phyloP scores from a whole-genome alignment of 37 sponge, comb jelly and placozoan species.

The Cliona cf. orientalis region DNA sequence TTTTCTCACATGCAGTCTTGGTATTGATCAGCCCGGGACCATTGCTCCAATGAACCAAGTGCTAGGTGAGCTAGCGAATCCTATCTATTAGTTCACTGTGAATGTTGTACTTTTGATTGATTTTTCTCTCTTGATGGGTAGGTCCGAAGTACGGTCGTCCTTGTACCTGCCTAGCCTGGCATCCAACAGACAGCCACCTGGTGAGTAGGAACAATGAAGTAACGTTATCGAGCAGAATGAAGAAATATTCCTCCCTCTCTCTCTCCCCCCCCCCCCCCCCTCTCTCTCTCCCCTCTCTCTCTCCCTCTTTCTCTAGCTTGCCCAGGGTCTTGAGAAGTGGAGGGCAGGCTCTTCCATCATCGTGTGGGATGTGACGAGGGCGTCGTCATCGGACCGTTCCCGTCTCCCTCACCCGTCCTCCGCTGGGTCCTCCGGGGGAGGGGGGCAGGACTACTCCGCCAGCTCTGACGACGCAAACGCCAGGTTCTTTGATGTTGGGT shows the following conservation, averaged over 20 bases:
- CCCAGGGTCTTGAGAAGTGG: slow-evolving; percentile 52
- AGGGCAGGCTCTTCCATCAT: slow-evolving; percentile 56
- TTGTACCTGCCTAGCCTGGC: slow-evolving; percentile 68
- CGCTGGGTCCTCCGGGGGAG: background rate
- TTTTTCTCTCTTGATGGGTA: background rate
- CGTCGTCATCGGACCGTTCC: too few relatives aligned
- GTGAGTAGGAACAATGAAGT: slow-evolving; percentile 8
- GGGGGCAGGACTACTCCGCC: background rate
- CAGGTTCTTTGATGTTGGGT: slow-evolving; percentile 53
- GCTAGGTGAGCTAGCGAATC: slow-evolving; percentile 4
- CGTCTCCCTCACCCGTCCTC: background rate
- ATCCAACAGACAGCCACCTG: slow-evolving; percentile 38
- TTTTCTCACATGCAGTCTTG: slow-evolving; percentile 14
- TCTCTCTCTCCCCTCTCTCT: slow-evolving; percentile 9
- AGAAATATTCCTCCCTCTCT: background rate
- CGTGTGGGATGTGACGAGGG: slow-evolving; percentile 59
- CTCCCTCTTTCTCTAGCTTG: slow-evolving; percentile 36
- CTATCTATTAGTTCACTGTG: background rate
- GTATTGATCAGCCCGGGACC: slow-evolving; percentile 13
- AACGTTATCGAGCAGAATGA: background rate
- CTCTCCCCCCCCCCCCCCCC: background rate
- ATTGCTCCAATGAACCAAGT: slow-evolving; percentile 11
- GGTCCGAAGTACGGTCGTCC: slow-evolving; percentile 48
- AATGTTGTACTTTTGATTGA: background rate
- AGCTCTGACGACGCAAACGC: slow-evolving; percentile 28